Base-by-base conservation (phyloP, 2,113 vertebrate species). In the Myiozetetes cayanensis region DNA sequence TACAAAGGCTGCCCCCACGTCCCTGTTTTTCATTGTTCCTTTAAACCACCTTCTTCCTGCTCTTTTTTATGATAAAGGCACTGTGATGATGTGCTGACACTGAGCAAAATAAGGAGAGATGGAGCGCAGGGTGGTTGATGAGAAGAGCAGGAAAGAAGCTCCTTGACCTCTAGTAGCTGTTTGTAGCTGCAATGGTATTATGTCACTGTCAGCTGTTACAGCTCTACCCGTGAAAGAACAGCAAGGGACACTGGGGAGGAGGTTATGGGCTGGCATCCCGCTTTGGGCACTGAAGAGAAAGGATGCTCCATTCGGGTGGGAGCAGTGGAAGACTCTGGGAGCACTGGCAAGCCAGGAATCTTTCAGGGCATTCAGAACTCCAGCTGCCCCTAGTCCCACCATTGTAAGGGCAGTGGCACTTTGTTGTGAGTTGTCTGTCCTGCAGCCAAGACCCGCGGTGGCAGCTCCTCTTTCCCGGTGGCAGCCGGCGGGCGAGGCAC, bases 391-490 rank as follows among this genome's bases (percentile, higher is more conserved):
- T 19, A 35, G 30, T 52, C 50, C 47, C 72, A n/a, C 33, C 1
- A 4, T 5, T 27, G 21, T 10, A 55, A 76, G 62, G 2, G 1
- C 62, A 47, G 41, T 18, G 25, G 28, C 73, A 56, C 47, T 43
- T 18, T 17, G 30, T 25, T 28, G 35, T 0, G 19, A 35, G 47
- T 17, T 4, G 23, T 21, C 66, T 12, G 22, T 43, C 59, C 49
- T 7, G 22, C 44, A 43, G 59, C 46, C 55, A 44, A 39, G 46
- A 21, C 7, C 27, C 0, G 0, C 31, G 13, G 46, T 3, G 28
- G 50, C 31, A 55, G 44, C 39, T 12, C 7, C 33, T 52, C 43
- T 67, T 61, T 46, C 13, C 22, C 39, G 5, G 9, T 1, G 49
- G 70, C 74, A 24, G 17, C 24, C 1, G 0, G 39, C 2, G 4